Percentiles rank a stretch among this genome's conserved stretches.
Conservation (phyloP, 2,797 vertebrate genomes). For the Onychomys torridus region DNA sequence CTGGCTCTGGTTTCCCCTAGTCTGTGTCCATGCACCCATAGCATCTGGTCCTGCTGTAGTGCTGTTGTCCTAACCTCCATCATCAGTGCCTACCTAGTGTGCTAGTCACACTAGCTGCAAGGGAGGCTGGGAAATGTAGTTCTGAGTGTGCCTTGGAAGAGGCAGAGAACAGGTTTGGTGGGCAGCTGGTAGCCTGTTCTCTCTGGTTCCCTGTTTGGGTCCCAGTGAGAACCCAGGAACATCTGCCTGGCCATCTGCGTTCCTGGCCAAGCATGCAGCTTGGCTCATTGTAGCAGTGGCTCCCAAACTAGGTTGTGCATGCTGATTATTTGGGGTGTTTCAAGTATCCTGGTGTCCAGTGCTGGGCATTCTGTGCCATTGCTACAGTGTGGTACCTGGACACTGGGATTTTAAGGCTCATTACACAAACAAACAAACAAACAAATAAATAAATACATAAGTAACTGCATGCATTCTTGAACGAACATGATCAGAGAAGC, state of each 20-base stretch:
- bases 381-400: background rate
- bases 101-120: background rate
- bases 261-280: background rate
- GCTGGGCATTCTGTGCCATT: background rate
- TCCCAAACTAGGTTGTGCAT: background rate
- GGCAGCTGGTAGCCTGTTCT: background rate
- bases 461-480: background rate
- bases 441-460: background rate
- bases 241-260: background rate
- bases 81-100: background rate
- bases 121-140: conserved; percentile 13
- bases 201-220: background rate
- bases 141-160: accelerated
- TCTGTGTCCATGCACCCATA: background rate
- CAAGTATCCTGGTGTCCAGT: background rate
- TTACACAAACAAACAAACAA: background rate
- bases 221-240: background rate
- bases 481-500: background rate
- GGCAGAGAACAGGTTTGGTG: background rate
- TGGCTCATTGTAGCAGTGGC: background rate
- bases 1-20: background rate
- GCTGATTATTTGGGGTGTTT: background rate
- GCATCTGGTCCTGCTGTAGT: background rate
- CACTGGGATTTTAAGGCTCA: background rate
- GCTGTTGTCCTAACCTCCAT: background rate